Evolutionary conservation across 2,113 vertebrate species (phyloP).

Genomic region (Melierax canorus): DNA sequence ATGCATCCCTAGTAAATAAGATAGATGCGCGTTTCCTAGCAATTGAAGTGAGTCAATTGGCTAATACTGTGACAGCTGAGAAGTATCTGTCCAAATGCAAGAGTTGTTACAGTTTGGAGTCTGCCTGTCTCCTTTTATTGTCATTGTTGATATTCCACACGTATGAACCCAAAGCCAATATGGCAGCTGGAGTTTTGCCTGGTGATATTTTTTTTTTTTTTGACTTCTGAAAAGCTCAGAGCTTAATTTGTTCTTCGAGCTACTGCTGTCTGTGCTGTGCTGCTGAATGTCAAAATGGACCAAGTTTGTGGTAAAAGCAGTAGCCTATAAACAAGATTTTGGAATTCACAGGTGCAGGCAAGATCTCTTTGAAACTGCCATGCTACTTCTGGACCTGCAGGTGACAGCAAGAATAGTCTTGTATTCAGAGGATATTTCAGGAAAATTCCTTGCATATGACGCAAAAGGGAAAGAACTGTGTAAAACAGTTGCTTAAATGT

Average conservation of each 20-base stretch:
- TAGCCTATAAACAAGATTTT: not conserved
- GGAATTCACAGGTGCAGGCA: not conserved
- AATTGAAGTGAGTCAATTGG: not conserved
- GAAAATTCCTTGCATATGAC: not conserved
- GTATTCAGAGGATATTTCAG: not conserved
- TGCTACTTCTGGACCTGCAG: not conserved
- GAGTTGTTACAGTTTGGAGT: not conserved
- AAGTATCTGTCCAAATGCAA: not conserved
- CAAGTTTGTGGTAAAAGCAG: not conserved
- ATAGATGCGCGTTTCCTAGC: not conserved
- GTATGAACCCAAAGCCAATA: not conserved
- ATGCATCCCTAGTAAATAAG: not conserved
- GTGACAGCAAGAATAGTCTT: not conserved
- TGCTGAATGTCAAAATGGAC: not conserved
- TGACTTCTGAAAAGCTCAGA: not conserved
- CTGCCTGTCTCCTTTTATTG: not conserved
- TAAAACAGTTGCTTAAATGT: not conserved
- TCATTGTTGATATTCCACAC: not conserved
- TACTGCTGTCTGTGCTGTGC: not conserved
- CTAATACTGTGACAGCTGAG: not conserved
- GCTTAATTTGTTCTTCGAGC: not conserved
- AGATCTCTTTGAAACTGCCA: not conserved
- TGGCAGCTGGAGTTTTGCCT: not conserved
- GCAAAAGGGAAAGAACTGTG: not conserved
- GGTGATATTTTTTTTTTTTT: accelerated